Evolutionary conservation across 2,888 invertebrate species (phyloP), one percentile per base, ranked within the genome.

Genomic region (Priocnemis perturbator): DNA sequence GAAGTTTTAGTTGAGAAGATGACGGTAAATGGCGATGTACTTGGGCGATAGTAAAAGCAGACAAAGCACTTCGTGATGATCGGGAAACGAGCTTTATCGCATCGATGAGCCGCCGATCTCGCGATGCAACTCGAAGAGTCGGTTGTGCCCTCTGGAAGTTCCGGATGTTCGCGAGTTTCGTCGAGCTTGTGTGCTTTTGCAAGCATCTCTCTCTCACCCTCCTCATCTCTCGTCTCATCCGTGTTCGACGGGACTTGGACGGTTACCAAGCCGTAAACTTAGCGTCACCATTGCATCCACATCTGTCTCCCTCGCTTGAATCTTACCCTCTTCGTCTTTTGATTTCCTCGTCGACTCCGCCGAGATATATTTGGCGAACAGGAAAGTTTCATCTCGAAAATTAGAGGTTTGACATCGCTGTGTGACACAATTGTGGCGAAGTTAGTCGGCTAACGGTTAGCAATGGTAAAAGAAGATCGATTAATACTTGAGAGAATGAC

Each of bases 261-360:
- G 61, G 71, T 71, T 71, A 71, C 62, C 65, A 60, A 69, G 68
- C 67, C 68, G 65, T 65, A 71, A 71, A 71, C 61, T 69, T 65
- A 26, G 37, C 57, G 64, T 69, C 64, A 56, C 47, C 52, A 26
- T 45, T 55, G 45, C 65, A 66, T 66, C 60, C 60, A 55, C 26
- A 67, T 61, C 67, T 67, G 50, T 57, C 67, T 62, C 47, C 56
- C 63, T 26, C 52, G 23, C 30, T 44, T 50, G 44, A 57, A 50
- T 11, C 37, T 11, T 11, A 7, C 7, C 37, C 7, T 5, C 37
- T 9, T 37, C 37, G 11, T 37, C 37, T 11, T 37, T 37, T 37
- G 37, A 37, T 37, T 37, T 11, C 37, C 37, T 37, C 26, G 21
- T 56, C 45, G 53, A 53, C 58, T 60, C 23, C 47, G 30, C 19